These are phyloP conservation scores for Ophion slaviceki DNA, from an alignment of 2,888 invertebrate species.

Conservation along the genomic window DNA sequence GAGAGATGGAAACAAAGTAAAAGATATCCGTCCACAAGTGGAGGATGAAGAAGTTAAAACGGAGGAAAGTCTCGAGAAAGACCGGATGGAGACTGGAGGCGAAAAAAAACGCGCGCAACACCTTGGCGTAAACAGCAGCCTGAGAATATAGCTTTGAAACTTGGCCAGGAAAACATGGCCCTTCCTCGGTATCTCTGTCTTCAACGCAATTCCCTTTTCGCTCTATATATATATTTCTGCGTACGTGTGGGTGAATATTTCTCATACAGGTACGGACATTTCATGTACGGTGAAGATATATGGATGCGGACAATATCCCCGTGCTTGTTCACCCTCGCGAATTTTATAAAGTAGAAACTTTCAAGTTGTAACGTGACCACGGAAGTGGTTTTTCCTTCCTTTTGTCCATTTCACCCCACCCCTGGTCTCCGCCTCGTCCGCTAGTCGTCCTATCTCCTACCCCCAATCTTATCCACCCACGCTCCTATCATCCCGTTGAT, in stretches of 20 bases:
- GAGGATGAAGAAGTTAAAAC: constrained; percentile 42
- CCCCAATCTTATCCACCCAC: constrained; percentile 37
- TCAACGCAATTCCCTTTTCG: constrained; percentile 45
- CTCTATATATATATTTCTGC: constrained; percentile 2
- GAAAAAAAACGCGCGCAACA: constrained; percentile 50
- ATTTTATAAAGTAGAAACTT: constrained; percentile 66
- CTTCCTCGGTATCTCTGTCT: constrained; percentile 49
- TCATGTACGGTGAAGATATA: constrained; percentile 16
- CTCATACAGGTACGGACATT: background rate
- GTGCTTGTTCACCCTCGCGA: constrained; percentile 46
- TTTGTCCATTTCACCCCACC: constrained; percentile 19
- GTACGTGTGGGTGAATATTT: background rate
- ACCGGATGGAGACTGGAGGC: constrained; percentile 14
- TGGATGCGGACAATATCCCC: constrained; percentile 38
- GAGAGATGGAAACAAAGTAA: constrained; percentile 45
- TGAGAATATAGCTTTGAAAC: constrained; percentile 53
- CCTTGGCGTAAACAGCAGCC: constrained; percentile 59
- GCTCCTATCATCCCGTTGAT: constrained; percentile 24
- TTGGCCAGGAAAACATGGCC: constrained; percentile 60
- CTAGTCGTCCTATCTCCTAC: constrained; percentile 2
- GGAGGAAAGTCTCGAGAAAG: constrained; percentile 29
- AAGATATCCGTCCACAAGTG: constrained; percentile 51
- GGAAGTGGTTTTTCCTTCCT: constrained; percentile 46
- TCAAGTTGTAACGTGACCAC: constrained; percentile 60
- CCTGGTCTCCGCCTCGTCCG: constrained; percentile 1